These are phyloP conservation scores for Lepidurus arcticus DNA, from an alignment of 1,140 invertebrate genomes.

Conservation along the genomic window DNA sequence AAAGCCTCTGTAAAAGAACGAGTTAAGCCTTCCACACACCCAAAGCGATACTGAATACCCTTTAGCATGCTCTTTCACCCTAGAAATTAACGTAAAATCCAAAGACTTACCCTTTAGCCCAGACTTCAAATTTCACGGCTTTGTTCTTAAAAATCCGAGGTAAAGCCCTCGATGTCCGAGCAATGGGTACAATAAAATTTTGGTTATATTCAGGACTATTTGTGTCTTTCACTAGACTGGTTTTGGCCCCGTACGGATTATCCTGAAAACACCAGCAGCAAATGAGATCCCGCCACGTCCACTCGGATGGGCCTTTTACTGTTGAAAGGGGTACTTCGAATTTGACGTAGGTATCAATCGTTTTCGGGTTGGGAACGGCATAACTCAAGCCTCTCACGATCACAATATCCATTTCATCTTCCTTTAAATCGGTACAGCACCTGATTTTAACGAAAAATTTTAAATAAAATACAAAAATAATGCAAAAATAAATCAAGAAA, in stretches of 20 bases:
- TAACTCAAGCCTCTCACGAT: conserved; percentile 84
- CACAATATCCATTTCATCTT: conserved; percentile 81
- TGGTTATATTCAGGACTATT: conserved; percentile 84
- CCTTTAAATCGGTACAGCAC: conserved; percentile 83
- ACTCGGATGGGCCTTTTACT: conserved; percentile 50
- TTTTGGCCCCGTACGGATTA: conserved; percentile 67
- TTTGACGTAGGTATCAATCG: conserved; percentile 89
- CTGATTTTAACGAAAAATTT: conserved; percentile 43
- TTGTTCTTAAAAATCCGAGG: conserved; percentile 81
- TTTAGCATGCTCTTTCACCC: not conserved
- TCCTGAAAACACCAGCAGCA: conserved; percentile 54
- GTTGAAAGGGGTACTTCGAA: conserved; percentile 87
- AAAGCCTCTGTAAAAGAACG: conserved; percentile 68
- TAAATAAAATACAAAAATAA: conserved; percentile 30
- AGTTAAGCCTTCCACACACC: conserved; percentile 30
- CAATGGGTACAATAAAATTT: conserved; percentile 69
- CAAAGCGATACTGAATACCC: conserved; percentile 23
- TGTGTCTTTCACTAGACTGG: conserved; percentile 70
- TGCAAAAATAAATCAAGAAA: conserved; percentile 27
- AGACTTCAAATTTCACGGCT: conserved; percentile 81
- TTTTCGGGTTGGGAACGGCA: conserved; percentile 73
- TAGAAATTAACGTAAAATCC: conserved; percentile 23
- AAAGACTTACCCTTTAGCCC: conserved; percentile 78
- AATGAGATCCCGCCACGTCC: conserved; percentile 25
- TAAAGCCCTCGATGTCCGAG: conserved; percentile 69